Conservation (phyloP, 2,797 vertebrate species). For the Eupleurogrammus muticus region DNA sequence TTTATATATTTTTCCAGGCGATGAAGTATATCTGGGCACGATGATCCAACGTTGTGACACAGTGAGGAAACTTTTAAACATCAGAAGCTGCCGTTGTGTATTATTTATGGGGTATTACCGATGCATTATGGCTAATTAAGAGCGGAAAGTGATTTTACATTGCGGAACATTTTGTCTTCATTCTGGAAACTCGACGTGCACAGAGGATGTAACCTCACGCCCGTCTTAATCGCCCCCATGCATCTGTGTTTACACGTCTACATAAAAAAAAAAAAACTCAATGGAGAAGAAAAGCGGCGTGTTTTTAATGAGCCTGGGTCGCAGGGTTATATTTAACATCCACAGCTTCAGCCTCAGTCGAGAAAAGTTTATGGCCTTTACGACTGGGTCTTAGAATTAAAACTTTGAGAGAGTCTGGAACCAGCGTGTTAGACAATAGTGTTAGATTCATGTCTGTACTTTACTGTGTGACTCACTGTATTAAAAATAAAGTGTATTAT, state of each 20-base stretch:
- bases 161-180: neutral
- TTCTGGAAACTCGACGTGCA: neutral
- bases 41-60: neutral
- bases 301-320: conserved; percentile 52
- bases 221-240: neutral
- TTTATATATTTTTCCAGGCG: no score
- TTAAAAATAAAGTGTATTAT: neutral
- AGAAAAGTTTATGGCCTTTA: conserved; percentile 23
- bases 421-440: neutral
- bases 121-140: neutral
- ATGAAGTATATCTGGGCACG: no score
- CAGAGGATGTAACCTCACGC: neutral
- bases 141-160: neutral
- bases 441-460: neutral
- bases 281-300: conserved; percentile 20
- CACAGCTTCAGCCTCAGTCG: conserved; percentile 18
- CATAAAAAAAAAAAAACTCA: conserved; percentile 23
- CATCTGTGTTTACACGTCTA: conserved; percentile 3
- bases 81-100: neutral
- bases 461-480: neutral
- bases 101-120: neutral
- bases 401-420: conserved; percentile 48
- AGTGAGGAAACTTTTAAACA: neutral
- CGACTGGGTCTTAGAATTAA: conserved; percentile 7
- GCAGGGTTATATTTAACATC: conserved; percentile 22